Base-by-base conservation (phyloP, 2,797 vertebrate species). In the Telmatherina bonti region DNA sequence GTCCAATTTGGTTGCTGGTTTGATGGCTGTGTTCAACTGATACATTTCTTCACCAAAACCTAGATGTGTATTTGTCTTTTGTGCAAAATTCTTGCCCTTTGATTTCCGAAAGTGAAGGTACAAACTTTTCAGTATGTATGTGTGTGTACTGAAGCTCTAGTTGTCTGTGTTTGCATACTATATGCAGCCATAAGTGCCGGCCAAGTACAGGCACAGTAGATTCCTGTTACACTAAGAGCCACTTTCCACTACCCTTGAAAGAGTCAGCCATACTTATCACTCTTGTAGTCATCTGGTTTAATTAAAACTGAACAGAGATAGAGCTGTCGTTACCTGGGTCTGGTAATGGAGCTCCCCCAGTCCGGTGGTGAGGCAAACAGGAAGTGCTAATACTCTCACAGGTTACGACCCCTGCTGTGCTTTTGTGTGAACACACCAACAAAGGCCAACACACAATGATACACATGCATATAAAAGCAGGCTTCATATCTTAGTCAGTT, bases 251-350 rank as follows among this genome's bases (percentile, higher is more conserved):
- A 51, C 83, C 83, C 83, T 87, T 0, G 8, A 81, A 78, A 69
- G 67, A 87, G 79, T 85, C 85, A 84, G 80, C 89, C 38, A 59
- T 66, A 70, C 82, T 76, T 72, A 72, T 61, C 83, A 79, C 65
- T 69, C 77, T 81, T 22, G 35, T 62, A 72, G 18, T 49, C 74
- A 55, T 84, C 86, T 64, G 76, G 76, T 8, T 86, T 67, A 76
- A 73, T 89, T 85, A 86, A 60, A 68, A 29, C 52, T 13, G 72
- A 79, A 76, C 72, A 60, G 72, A 66, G 45, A 67, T 62, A 59
- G 53, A 83, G 69, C 64, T 15, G 56, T 69, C 55, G 12, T 41
- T 66, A 3, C 54, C 11, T 59, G 30, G 58, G 45, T 63, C 71
- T 66, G 59, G 66, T 82, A 87, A 84, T 81, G 79, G 74, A 69